Evolutionary conservation across 2,797 vertebrate genomes (phyloP), one percentile per base, ranked within the genome.

Genomic region (Selene dorsalis): DNA sequence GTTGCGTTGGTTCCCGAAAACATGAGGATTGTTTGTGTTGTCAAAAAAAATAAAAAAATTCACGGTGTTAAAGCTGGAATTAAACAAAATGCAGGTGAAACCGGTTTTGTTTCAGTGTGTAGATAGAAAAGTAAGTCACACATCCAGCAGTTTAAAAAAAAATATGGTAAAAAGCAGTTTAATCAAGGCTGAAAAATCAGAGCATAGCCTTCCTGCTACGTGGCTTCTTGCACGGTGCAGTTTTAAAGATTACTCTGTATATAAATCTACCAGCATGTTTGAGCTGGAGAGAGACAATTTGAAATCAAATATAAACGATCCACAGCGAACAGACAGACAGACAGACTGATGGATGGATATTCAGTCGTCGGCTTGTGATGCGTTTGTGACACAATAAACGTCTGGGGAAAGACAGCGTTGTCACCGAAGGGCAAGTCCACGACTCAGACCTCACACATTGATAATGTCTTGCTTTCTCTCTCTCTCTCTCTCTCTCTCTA

Each of bases 371-470:
- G 60, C 65, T 45, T 53, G 61, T 39, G 58, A 78, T 38, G 53
- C 62, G 47, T 69, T 50, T 39, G 22, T 4, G 2, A 66, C 57
- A 10, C 72, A 52, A 74, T 3, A 3, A 35, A 78, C 73, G 52
- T 53, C 24, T 41, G 22, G 26, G 26, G 58, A 87, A 87, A 65
- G 32, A 75, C 75, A 53, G 68, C 66, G 50, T 71, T n/a, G 56
- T 75, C 77, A 81, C 67, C 43, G 26, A 58, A 59, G 73, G 50
- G 28, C 45, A 76, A 45, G 74, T 68, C 73, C 65, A 55, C 13
- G n/a, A 52, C 55, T 77, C 59, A 62, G 58, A 76, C 3, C 1
- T 10, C 0, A 38, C 75, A 56, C 24, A 61, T 56, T 61, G 80
- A 80, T 81, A 43, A 76, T 53, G 45, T 47, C 43, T 47, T 18